Evolutionary conservation across 2,888 invertebrate genomes (phyloP), one percentile per base, ranked within the genome.

Genomic region (Tholera decimalis): DNA sequence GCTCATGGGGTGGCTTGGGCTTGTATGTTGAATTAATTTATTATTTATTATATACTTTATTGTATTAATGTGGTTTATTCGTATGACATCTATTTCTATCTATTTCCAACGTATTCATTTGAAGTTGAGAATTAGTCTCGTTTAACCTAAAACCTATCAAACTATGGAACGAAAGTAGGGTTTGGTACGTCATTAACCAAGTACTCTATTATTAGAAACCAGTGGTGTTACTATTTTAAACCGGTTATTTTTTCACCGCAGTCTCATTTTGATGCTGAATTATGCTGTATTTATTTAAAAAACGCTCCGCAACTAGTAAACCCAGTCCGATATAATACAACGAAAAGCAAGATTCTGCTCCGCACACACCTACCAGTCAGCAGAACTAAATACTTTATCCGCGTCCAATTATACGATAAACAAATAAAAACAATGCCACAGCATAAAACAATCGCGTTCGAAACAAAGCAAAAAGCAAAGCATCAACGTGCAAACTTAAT

Each of bases 381-480:
- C 80, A 41, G 39, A 65, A 74, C 62, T 73, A 69, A 78, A 78
- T 65, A 77, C 65, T 77, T 65, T 30, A 70, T 43, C 70, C 56
- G 46, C 72, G 50, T 47, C 73, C 66, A 80, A 80, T 80, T 80
- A 79, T 24, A 73, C 47, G 30, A 73, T 58, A 58, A 61, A 63
- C 73, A 77, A 80, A 73, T 80, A 68, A 80, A 80, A 67, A 67
- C 63, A 62, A 41, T 46, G 55, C 67, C 80, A 70, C 73, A 79
- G 80, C 63, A 56, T 77, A 77, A 64, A 67, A 56, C 24, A 64
- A 47, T 51, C 59, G 51, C 43, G 46, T 49, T 50, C 57, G 24
- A 49, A 77, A 77, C 78, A 77, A 80, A 70, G 64, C 43, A 53
- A 50, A 54, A 49, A 60, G 69, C 78, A 69, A 77, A 77, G 77